Conservation (phyloP, 92 coral and sea anemone species). For the Micromussa lordhowensis region DNA sequence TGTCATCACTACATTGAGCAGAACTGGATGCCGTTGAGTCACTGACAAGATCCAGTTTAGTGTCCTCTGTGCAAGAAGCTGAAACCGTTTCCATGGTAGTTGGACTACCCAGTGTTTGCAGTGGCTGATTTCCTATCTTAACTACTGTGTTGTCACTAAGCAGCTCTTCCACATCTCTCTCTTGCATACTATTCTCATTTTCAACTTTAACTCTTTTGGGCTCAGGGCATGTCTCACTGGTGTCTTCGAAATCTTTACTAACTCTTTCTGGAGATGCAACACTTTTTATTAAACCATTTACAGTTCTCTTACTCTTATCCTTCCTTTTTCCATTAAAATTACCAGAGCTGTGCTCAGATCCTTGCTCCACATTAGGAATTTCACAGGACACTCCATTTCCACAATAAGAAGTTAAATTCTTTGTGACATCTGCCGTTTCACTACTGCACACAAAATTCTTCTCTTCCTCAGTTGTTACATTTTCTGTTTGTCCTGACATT, state of each 20-base stretch:
- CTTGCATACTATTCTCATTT: slow-evolving; percentile 70
- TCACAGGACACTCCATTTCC: slow-evolving; percentile 30
- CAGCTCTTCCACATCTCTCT: slow-evolving; percentile 60
- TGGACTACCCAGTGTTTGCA: slow-evolving; percentile 73
- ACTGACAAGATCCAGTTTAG: slow-evolving; percentile 16
- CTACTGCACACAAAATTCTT: neutral
- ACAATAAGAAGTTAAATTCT: slow-evolving; percentile 2
- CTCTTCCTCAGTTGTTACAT: slow-evolving; percentile 12
- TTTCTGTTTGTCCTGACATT: slow-evolving; percentile 18
- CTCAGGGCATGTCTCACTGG: slow-evolving; percentile 53
- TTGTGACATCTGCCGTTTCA: neutral
- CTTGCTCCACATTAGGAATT: slow-evolving; percentile 7
- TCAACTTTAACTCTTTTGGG: slow-evolving; percentile 79
- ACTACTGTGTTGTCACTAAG: slow-evolving; percentile 40
- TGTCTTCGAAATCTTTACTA: slow-evolving; percentile 62
- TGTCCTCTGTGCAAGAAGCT: slow-evolving; percentile 57
- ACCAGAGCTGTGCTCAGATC: slow-evolving; percentile 14
- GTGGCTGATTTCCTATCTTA: slow-evolving; percentile 69
- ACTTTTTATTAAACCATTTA: slow-evolving; percentile 63
- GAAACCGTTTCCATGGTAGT: slow-evolving; percentile 70
- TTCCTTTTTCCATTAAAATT: slow-evolving; percentile 32
- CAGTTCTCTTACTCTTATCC: slow-evolving; percentile 37
- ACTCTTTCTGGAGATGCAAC: slow-evolving; percentile 65
- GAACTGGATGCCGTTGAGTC: slow-evolving; percentile 26
- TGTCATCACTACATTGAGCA: slow-evolving; percentile 18